phyloP scores from a whole-genome alignment of 2,797 vertebrate species.

The Phyllotis vaccarum region DNA sequence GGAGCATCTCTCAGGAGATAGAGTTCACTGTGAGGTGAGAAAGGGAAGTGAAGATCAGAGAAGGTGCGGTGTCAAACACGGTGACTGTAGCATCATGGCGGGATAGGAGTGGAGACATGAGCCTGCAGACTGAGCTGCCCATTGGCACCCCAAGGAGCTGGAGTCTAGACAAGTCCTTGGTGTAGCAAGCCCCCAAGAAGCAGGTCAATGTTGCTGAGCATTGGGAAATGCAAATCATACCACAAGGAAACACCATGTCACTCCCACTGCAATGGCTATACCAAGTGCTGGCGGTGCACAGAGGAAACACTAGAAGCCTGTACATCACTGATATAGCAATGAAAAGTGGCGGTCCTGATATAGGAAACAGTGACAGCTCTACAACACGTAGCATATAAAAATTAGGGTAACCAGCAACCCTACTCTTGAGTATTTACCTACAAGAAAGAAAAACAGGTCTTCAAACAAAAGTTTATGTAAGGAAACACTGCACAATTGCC shows the following conservation, averaged over 20 bases:
- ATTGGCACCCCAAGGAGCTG: not conserved
- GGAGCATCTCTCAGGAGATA: not conserved
- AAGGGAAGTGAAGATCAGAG: not conserved
- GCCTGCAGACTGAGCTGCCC: not conserved
- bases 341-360: not conserved
- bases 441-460: not conserved
- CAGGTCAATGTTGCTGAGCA: not conserved
- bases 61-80: not conserved
- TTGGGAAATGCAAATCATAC: not conserved
- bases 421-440: not conserved
- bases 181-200: not conserved
- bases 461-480: not conserved
- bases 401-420: not conserved
- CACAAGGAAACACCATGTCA: rapidly evolving
- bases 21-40: not conserved
- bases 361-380: not conserved
- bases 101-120: rapidly evolving
- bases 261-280: rapidly evolving
- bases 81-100: not conserved
- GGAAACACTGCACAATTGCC: not conserved
- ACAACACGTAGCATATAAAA: not conserved
- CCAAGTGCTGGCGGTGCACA: not conserved
- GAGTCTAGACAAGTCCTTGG: not conserved
- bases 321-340: rapidly evolving
- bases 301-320: not conserved